Conservation (phyloP, 1,140 invertebrate species). For the Brachionus calyciflorus region DNA sequence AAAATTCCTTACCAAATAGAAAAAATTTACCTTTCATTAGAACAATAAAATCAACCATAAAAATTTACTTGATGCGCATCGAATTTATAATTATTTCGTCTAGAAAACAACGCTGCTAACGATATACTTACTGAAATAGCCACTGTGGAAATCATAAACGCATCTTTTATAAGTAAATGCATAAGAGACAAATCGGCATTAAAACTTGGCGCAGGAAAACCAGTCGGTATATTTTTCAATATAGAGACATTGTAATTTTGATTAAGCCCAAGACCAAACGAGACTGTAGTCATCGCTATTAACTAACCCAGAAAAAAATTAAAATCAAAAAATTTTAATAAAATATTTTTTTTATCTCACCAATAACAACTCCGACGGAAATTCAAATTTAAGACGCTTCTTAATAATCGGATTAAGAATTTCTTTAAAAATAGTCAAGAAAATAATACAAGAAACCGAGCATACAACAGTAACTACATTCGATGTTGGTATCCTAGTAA, state of each 20-base stretch:
- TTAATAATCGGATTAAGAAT: not conserved
- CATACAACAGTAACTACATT: not conserved
- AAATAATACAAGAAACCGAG: not conserved
- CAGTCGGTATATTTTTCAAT: not conserved
- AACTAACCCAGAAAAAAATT: not conserved
- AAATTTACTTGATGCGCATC: slow-evolving; percentile 57
- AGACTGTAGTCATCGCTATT: not conserved
- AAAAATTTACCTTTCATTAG: not conserved
- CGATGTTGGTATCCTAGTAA: not conserved
- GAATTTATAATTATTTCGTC: slow-evolving; percentile 60
- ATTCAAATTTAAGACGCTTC: slow-evolving; percentile 15
- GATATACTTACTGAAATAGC: slow-evolving; percentile 62
- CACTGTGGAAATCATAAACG: slow-evolving; percentile 57
- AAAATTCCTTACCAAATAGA: slow-evolving; percentile 49
- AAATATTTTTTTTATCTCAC: not conserved
- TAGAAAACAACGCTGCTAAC: slow-evolving; percentile 62
- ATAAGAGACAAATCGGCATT: slow-evolving; percentile 50
- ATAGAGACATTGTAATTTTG: slow-evolving; percentile 35
- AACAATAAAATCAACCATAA: not conserved
- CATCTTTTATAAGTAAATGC: slow-evolving; percentile 48
- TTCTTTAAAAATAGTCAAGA: slow-evolving; percentile 33
- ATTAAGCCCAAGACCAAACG: not conserved
- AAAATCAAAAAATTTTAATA: not conserved
- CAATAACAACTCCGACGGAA: not conserved
- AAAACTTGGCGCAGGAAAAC: not conserved